Evolutionary conservation across 2,113 vertebrate genomes (phyloP), one percentile per base, ranked within the genome.

Genomic region (Podarcis raffonei): DNA sequence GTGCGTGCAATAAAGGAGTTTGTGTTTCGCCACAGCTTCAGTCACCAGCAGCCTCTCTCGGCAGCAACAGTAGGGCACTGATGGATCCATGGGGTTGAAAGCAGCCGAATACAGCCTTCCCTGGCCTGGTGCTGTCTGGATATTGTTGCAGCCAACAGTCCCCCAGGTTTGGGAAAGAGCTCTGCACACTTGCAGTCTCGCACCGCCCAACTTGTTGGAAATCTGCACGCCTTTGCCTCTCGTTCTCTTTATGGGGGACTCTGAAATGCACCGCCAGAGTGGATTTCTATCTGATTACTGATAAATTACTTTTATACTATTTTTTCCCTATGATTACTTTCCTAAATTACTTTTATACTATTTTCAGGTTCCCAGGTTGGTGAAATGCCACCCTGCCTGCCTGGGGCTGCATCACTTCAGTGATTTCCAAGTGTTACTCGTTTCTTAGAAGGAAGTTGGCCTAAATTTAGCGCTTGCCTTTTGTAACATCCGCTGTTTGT

Each of bases 251-350:
- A 75, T 7, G 0, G 11, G 59, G 53, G 72, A 32, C 16, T 1
- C 2, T 0, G 6, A 8, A 76, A 20, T 27, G 1, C 25, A 66
- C 27, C 0, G 59, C 32, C 6, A 37, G 2, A 72, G 6, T 85
- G 69, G 35, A 78, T 80, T 1, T 37, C 15, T 1, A 57, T 68
- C 78, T 53, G 65, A 53, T 62, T 0, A 16, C 66, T 87, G 86
- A 27, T 62, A 62, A 62, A 62, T 62, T 62, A 62, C 89, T 66
- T 94, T 84, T 85, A 85, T 0, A 84, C 30, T 92, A 39, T 78
- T 92, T 42, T 77, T 39, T 79, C 87, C 62, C 57, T 92, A 91
- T 85, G 39, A 42, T 42, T 42, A 42, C 42, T 42, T 42, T 42
- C 42, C 42, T 62, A 62, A 62, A 62, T 62, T 62, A 62, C 89